Evolutionary conservation across 2,888 invertebrate genomes (phyloP).

Genomic region (Galeopsomyia nigrocyanea): DNA sequence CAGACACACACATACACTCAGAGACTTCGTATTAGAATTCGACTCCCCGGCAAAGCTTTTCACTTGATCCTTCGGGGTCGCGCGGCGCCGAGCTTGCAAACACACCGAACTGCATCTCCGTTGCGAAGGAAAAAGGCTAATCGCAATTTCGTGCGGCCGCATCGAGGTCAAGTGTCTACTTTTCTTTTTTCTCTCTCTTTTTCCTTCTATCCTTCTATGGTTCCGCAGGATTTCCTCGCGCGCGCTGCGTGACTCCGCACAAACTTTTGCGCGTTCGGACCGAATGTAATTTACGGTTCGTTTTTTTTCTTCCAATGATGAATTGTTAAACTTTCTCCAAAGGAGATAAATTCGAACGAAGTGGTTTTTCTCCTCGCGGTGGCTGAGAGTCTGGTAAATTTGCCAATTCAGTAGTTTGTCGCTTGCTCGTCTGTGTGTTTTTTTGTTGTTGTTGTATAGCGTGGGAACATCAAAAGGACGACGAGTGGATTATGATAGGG

Average conservation of each 20-base stretch:
- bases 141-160: slow-evolving; percentile 20
- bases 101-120: neutral
- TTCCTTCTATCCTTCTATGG: neutral
- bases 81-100: too few species aligned
- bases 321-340: too few species aligned
- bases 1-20: too few species aligned
- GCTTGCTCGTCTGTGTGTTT: too few species aligned
- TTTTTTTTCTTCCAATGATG: too few species aligned
- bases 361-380: too few species aligned
- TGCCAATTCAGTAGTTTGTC: too few species aligned
- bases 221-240: slow-evolving; percentile 19
- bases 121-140: neutral
- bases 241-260: slow-evolving; percentile 10
- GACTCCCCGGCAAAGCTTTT: neutral
- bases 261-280: too few species aligned
- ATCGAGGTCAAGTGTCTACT: slow-evolving; percentile 1
- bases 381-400: too few species aligned
- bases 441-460: neutral
- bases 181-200: neutral
- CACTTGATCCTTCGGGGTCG: too few species aligned
- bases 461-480: slow-evolving; percentile 10
- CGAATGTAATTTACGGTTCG: too few species aligned
- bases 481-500: neutral
- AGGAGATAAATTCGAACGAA: too few species aligned
- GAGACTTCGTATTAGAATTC: neutral